These are phyloP conservation scores for Drosophila equinoxialis DNA, from an alignment of 1,140 invertebrate genomes.

Conservation along the genomic window DNA sequence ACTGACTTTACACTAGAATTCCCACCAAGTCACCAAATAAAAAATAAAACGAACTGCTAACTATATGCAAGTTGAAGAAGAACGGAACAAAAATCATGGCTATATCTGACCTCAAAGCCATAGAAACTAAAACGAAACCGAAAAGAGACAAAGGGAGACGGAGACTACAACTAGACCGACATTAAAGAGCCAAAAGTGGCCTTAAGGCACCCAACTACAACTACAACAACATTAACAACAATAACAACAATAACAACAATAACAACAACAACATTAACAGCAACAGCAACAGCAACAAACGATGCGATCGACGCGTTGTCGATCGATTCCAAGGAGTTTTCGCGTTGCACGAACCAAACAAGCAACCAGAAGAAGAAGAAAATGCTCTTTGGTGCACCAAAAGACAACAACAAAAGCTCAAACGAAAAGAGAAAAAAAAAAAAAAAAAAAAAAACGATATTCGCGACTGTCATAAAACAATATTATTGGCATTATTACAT, in stretches of 20 bases:
- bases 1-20: constrained; percentile 17
- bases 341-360: constrained; percentile 38
- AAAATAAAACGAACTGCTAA: constrained; percentile 13
- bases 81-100: constrained; percentile 25
- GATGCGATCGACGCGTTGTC: constrained; percentile 19
- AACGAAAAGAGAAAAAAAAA: not conserved
- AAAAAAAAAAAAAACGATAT: constrained; percentile 54
- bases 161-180: constrained; percentile 66
- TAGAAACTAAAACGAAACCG: constrained; percentile 61
- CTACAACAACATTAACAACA: not conserved
- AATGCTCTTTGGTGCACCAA: constrained; percentile 41
- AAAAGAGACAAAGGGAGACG: constrained; percentile 47
- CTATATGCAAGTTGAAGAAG: constrained; percentile 29
- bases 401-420: constrained; percentile 29
- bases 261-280: constrained; percentile 32
- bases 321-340: constrained; percentile 26
- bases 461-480: constrained; percentile 82
- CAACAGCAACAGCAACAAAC: constrained; percentile 34
- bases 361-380: not conserved
- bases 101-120: constrained; percentile 24
- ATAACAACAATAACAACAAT: constrained; percentile 12
- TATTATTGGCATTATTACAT: constrained; percentile 83
- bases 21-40: constrained; percentile 21
- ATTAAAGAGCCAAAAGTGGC: constrained; percentile 52
- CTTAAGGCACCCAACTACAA: constrained; percentile 37